Percentiles rank a stretch among this genome's conserved stretches.
Conservation (phyloP, 2,888 invertebrate species). For the Ceraclea dissimilis region DNA sequence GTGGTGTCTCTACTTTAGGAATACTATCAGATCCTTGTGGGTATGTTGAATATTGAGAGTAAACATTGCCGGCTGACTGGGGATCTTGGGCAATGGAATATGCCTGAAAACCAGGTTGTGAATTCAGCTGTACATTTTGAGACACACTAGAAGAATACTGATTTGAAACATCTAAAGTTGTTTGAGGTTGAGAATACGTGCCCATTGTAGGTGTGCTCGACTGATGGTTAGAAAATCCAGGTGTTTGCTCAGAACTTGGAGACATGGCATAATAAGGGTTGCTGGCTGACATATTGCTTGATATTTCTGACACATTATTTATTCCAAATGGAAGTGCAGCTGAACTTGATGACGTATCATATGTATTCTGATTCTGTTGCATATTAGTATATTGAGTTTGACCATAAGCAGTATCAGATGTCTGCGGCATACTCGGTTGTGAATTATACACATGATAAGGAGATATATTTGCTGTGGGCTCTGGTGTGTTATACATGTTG, state of each 20-base stretch:
- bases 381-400: neutral
- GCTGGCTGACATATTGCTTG: too few species aligned
- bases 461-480: neutral
- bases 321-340: too few species aligned
- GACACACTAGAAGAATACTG: neutral
- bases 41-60: neutral
- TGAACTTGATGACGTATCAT: too few species aligned
- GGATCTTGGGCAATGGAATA: neutral
- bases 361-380: too few species aligned
- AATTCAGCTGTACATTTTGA: neutral
- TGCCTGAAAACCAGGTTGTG: neutral
- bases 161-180: neutral
- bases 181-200: neutral
- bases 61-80: neutral
- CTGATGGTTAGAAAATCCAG: neutral
- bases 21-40: neutral
- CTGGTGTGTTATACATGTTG: neutral
- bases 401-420: neutral
- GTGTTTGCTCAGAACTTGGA: neutral
- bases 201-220: neutral
- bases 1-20: neutral
- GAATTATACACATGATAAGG: neutral
- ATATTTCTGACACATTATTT: too few species aligned
- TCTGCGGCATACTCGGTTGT: neutral
- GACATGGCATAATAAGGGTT: neutral